Evolutionary conservation across 2,113 vertebrate genomes (phyloP).

Genomic region (Thymallus thymallus): DNA sequence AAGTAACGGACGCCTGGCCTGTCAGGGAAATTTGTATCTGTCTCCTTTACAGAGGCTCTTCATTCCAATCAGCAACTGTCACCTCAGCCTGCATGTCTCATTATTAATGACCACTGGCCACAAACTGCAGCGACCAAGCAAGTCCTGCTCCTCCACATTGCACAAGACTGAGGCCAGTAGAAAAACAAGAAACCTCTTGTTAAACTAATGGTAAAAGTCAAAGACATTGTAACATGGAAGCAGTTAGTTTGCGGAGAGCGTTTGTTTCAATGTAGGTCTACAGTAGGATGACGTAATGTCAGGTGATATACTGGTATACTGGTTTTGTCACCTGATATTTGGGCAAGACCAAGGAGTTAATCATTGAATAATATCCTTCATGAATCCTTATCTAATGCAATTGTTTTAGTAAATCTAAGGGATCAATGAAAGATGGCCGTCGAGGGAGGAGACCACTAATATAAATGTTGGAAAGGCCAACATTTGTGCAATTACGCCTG

Average conservation of each 20-base stretch:
- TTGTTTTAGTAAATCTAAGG: background rate
- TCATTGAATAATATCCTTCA: background rate
- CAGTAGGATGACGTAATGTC: background rate
- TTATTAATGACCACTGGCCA: conserved; percentile 69
- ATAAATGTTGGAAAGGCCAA: background rate
- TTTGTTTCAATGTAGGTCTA: background rate
- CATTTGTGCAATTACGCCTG: background rate
- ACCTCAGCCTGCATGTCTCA: conserved; percentile 30
- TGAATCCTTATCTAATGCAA: background rate
- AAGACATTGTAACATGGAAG: background rate
- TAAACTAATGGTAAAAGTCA: conserved; percentile 10
- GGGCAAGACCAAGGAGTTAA: background rate
- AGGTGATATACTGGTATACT: background rate
- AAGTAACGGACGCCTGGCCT: conserved; percentile 49
- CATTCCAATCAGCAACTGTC: conserved; percentile 56
- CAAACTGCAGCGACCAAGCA: conserved; percentile 41
- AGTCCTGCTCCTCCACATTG: conserved; percentile 44
- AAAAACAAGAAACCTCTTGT: conserved; percentile 28
- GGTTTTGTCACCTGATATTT: background rate
- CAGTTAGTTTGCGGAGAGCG: background rate
- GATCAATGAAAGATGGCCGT: background rate
- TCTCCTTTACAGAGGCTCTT: conserved; percentile 55
- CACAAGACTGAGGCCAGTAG: conserved; percentile 31
- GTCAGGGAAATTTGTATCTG: conserved; percentile 59
- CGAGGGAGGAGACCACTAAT: background rate